Conservation (phyloP, 2,888 invertebrate species). For the Latheticus oryzae region DNA sequence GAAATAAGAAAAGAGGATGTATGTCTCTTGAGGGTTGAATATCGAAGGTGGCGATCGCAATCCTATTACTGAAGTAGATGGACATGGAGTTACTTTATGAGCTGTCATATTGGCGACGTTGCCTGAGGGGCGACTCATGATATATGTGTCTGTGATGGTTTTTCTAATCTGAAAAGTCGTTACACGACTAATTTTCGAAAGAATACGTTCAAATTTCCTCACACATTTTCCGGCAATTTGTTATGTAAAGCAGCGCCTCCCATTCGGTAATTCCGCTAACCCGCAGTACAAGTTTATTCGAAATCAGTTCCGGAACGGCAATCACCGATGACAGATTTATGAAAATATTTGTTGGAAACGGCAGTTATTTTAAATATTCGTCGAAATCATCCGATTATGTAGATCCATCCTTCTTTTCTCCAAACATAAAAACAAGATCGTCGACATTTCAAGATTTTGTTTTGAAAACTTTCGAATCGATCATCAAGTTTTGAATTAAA, state of each 20-base stretch:
- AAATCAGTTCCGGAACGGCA: conserved; percentile 61
- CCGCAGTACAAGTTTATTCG: conserved; percentile 53
- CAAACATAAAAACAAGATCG: conserved; percentile 59
- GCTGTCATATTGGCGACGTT: conserved; percentile 65
- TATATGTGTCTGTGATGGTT: conserved; percentile 26
- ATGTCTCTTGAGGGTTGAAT: conserved; percentile 52
- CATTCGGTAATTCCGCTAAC: no score
- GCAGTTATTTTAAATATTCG: conserved; percentile 67
- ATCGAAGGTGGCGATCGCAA: conserved; percentile 64
- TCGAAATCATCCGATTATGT: conserved; percentile 66
- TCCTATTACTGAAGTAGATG: conserved; percentile 62
- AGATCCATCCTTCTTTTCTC: no score
- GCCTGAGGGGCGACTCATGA: conserved; percentile 49
- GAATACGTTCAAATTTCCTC: no score
- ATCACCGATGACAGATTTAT: conserved; percentile 67
- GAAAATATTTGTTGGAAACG: conserved; percentile 67
- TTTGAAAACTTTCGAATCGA: conserved; percentile 24
- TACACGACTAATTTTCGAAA: no score
- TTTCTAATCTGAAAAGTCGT: no score
- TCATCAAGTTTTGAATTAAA: conserved; percentile 2
- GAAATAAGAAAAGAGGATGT: conserved; percentile 23
- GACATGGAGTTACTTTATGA: conserved; percentile 65
- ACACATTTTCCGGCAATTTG: no score
- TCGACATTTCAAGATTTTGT: conserved; percentile 48
- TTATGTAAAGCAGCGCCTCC: no score